Conservation (phyloP, 2,113 vertebrate species). For the Platysteira castanea region DNA sequence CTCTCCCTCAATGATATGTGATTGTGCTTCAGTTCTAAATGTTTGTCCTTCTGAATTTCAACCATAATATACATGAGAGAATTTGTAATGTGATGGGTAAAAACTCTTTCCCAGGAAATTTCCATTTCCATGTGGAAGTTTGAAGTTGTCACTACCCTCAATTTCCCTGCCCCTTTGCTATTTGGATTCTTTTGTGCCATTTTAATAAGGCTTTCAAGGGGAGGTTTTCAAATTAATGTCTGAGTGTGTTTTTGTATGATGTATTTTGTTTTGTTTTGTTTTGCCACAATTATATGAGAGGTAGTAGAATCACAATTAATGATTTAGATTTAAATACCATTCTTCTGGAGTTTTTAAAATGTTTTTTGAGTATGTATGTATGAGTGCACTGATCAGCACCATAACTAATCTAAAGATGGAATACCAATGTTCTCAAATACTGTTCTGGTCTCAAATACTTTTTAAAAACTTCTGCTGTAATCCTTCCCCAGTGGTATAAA, state of each 20-base stretch:
- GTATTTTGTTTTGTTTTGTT: neutral
- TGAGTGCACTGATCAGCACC: neutral
- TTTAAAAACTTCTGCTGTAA: neutral
- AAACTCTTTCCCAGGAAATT: slow-evolving; percentile 9
- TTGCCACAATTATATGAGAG: neutral
- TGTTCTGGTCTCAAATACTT: neutral
- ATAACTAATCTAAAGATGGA: neutral
- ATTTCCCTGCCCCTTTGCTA: neutral
- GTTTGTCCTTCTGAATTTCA: slow-evolving; percentile 1
- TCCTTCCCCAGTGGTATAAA: neutral
- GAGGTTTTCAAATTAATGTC: neutral
- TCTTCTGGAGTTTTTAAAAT: neutral
- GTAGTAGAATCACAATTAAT: neutral
- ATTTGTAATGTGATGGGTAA: neutral
- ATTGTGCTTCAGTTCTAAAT: slow-evolving; percentile 4
- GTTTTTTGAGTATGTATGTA: neutral
- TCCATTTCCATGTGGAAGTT: neutral
- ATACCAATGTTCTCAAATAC: neutral
- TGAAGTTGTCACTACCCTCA: neutral
- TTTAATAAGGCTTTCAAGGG: neutral
- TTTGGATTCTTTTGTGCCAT: neutral
- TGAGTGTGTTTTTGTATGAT: neutral
- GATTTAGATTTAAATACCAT: neutral
- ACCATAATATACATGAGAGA: neutral
- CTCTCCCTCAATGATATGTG: slow-evolving; percentile 15